phyloP scores from a whole-genome alignment of 2,113 vertebrate species.

The Naja naja region DNA sequence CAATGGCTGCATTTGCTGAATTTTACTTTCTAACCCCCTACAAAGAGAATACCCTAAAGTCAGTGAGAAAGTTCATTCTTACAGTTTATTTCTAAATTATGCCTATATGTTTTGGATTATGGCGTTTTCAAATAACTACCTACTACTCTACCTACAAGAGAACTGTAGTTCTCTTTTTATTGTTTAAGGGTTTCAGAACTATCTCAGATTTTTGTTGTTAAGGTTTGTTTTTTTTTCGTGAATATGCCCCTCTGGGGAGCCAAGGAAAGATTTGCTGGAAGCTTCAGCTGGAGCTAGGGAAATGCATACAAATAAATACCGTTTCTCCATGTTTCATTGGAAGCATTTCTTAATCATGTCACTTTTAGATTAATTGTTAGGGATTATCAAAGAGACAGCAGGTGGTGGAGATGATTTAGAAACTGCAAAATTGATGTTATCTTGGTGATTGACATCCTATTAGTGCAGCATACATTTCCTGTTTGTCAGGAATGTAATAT shows the following conservation, averaged over 20 bases:
- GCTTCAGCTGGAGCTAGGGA: constrained; percentile 23
- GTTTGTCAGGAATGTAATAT: constrained; percentile 77
- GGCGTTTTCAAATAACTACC: background rate
- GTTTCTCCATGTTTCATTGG: constrained; percentile 56
- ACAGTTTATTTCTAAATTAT: background rate
- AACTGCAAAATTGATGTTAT: constrained; percentile 80
- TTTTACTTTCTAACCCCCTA: background rate
- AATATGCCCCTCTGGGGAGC: constrained; percentile 9
- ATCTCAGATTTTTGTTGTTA: constrained; percentile 7
- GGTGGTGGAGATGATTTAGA: constrained; percentile 79
- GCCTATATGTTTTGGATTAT: background rate
- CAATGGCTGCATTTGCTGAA: background rate
- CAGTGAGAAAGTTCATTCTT: background rate
- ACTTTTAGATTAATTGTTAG: constrained; percentile 80
- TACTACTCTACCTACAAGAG: background rate
- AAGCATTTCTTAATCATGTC: constrained; percentile 75
- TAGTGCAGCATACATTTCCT: constrained; percentile 76
- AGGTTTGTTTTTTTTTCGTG: background rate
- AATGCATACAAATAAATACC: constrained; percentile 45
- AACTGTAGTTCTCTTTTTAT: background rate
- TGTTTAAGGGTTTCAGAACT: background rate
- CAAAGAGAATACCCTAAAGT: background rate
- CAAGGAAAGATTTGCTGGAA: constrained; percentile 25
- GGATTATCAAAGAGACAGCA: constrained; percentile 80
- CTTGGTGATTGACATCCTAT: constrained; percentile 77